These are phyloP conservation scores for Nomada goodeniana DNA, from an alignment of 2,888 invertebrate species.

Conservation along the genomic window DNA sequence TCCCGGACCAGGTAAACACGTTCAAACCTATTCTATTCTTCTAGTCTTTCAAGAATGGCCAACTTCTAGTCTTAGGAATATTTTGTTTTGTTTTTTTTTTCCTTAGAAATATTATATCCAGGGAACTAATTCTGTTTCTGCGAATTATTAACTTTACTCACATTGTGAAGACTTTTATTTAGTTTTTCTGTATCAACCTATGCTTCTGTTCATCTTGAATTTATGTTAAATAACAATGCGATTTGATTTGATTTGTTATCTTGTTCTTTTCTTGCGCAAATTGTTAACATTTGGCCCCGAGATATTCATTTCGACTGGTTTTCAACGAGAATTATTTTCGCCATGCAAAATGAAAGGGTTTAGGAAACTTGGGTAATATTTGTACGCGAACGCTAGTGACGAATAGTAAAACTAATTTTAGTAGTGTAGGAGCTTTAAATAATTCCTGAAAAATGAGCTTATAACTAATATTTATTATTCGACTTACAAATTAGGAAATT, in stretches of 20 bases:
- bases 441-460: neutral
- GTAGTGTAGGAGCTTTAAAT: no score
- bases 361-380: neutral
- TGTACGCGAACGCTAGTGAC: neutral
- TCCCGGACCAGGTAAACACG: neutral
- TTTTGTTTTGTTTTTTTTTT: neutral
- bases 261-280: neutral
- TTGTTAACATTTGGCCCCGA: neutral
- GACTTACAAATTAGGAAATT: neutral
- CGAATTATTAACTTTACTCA: no score
- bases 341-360: neutral
- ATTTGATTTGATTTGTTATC: neutral
- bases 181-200: neutral
- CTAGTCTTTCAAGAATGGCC: slow-evolving; percentile 14
- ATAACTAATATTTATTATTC: neutral
- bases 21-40: neutral
- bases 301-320: neutral
- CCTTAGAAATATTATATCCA: neutral
- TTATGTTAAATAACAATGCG: neutral
- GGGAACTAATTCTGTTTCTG: neutral
- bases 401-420: no score
- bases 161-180: neutral
- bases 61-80: slow-evolving; percentile 16
- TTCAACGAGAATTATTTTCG: neutral
- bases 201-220: neutral